phyloP scores from a whole-genome alignment of 2,888 invertebrate genomes.

The Drosophila longiperda region DNA sequence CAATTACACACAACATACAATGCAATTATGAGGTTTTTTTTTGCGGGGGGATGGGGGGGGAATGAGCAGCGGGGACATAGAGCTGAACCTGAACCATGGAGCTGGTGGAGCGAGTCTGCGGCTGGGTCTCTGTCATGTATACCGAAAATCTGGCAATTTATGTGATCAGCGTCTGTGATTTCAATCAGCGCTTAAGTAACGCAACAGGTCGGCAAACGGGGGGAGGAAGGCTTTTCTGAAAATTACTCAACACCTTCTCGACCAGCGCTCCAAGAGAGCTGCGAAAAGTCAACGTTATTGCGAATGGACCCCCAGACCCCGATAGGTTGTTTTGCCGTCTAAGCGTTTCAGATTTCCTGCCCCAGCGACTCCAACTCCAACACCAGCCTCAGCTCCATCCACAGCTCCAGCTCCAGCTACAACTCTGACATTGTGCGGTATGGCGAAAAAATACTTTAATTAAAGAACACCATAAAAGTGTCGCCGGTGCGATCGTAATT shows the following conservation, averaged over 20 bases:
- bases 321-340: slow-evolving; percentile 49
- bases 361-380: slow-evolving; percentile 16
- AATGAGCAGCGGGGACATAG: slow-evolving; percentile 14
- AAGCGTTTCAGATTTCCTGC: slow-evolving; percentile 74
- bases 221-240: slow-evolving; percentile 36
- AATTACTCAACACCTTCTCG: slow-evolving; percentile 81
- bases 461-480: slow-evolving; percentile 85
- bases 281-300: not conserved
- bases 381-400: slow-evolving; percentile 1
- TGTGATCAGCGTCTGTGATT: slow-evolving; percentile 82
- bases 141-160: slow-evolving; percentile 82
- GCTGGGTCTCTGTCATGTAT: slow-evolving; percentile 63
- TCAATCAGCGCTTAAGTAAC: slow-evolving; percentile 71
- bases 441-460: slow-evolving; percentile 75
- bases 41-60: not conserved
- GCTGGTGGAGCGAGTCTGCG: slow-evolving; percentile 11
- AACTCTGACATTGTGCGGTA: slow-evolving; percentile 18
- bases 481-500: slow-evolving; percentile 84
- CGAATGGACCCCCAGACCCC: slow-evolving; percentile 11
- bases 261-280: slow-evolving; percentile 22
- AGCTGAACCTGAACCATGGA: slow-evolving; percentile 36
- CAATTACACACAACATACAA: slow-evolving; percentile 80
- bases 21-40: slow-evolving; percentile 77
- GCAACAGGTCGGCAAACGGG: not conserved
- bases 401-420: not conserved